phyloP scores from a whole-genome alignment of 2,888 invertebrate species.

The Oasisia sp. region DNA sequence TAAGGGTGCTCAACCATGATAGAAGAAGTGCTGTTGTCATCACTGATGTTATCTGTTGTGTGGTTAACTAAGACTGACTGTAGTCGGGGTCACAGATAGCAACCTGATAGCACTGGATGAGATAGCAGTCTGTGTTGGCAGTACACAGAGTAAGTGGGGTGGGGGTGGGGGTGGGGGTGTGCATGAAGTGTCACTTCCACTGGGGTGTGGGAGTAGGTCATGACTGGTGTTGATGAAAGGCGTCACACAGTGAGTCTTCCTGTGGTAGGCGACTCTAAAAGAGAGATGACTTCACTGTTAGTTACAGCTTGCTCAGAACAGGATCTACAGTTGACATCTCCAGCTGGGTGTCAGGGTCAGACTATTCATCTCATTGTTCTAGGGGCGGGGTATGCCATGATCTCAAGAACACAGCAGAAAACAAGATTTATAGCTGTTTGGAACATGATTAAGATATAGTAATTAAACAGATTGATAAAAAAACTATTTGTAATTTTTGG shows the following conservation, averaged over 20 bases:
- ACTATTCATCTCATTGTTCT: too few species aligned
- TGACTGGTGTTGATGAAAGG: not conserved
- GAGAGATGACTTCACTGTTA: too few species aligned
- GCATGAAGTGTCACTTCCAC: not conserved
- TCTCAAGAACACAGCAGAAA: too few species aligned
- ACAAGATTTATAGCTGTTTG: too few species aligned
- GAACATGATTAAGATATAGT: too few species aligned
- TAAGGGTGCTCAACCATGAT: not conserved
- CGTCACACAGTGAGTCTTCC: not conserved
- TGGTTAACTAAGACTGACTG: not conserved
- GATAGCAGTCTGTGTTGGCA: too few species aligned
- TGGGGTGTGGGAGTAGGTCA: not conserved
- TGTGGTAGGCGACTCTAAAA: not conserved
- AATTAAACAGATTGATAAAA: too few species aligned
- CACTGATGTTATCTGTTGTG: not conserved
- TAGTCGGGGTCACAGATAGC: not conserved
- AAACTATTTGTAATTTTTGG: too few species aligned
- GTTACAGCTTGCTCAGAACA: not conserved
- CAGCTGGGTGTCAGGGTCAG: not conserved
- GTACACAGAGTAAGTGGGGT: not conserved
- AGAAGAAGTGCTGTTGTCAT: not conserved
- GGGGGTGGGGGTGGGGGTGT: not conserved
- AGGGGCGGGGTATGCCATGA: too few species aligned
- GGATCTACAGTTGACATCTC: not conserved
- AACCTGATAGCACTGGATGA: not conserved